Percentiles rank a stretch among this genome's conserved stretches.
phyloP scores from a whole-genome alignment of 2,797 vertebrate genomes.

The Ambastaia sidthimunki region DNA sequence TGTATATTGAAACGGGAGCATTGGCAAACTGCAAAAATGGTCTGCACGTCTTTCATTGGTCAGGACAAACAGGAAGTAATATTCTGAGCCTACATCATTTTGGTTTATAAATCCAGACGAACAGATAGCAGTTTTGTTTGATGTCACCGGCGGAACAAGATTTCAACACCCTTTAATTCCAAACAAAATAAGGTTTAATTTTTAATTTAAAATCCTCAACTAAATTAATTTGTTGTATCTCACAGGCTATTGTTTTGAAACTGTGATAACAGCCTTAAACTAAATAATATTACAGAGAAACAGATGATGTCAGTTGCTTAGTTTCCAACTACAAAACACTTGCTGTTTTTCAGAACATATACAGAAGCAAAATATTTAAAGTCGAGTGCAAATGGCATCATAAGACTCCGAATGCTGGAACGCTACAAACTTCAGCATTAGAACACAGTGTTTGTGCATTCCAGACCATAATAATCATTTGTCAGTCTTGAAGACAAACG shows the following conservation, averaged over 20 bases:
- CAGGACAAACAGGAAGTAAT: background rate
- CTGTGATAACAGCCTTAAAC: background rate
- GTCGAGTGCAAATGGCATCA: background rate
- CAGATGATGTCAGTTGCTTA: too few species aligned
- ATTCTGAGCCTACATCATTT: too few species aligned
- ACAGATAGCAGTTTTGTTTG: too few species aligned
- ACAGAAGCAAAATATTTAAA: background rate
- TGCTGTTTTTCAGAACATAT: background rate
- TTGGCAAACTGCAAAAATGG: too few species aligned
- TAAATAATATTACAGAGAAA: background rate
- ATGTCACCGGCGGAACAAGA: too few species aligned
- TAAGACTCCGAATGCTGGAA: background rate
- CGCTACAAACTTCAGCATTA: slow-evolving; percentile 9
- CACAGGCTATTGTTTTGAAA: background rate
- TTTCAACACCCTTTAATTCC: too few species aligned
- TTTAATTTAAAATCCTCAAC: too few species aligned
- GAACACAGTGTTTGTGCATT: background rate
- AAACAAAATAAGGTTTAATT: too few species aligned
- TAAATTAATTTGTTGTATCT: background rate
- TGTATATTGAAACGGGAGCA: too few species aligned
- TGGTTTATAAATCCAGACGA: too few species aligned
- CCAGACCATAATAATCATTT: background rate
- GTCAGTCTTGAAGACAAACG: background rate
- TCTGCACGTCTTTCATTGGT: background rate
- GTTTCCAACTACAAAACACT: background rate